These are phyloP conservation scores for Zonitis immaculata DNA, from an alignment of 2,888 invertebrate genomes.

Conservation along the genomic window DNA sequence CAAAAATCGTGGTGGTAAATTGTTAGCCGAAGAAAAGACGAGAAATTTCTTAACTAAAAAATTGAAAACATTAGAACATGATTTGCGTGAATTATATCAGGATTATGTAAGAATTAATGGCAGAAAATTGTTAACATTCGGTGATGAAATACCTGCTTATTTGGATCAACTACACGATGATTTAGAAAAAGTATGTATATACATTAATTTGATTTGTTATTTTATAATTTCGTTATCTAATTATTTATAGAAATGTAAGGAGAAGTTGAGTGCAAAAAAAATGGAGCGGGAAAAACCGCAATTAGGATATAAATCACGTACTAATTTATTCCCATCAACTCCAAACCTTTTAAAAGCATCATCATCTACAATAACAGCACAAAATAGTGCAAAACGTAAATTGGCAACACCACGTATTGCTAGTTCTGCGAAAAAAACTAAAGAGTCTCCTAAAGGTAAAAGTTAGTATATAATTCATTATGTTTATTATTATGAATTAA, in stretches of 20 bases:
- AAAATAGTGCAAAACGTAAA: too few species aligned
- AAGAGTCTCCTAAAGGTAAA: constrained; percentile 54
- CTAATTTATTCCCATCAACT: too few species aligned
- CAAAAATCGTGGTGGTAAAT: constrained; percentile 81
- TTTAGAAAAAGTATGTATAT: too few species aligned
- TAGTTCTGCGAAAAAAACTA: neutral
- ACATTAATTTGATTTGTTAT: too few species aligned
- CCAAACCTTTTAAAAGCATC: too few species aligned
- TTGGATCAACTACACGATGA: constrained; percentile 55
- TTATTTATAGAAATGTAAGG: too few species aligned
- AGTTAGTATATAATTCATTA: neutral
- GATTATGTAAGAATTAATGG: constrained; percentile 55
- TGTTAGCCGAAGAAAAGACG: constrained; percentile 81
- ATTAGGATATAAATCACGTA: too few species aligned
- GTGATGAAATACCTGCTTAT: constrained; percentile 57
- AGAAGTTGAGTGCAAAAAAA: too few species aligned
- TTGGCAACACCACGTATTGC: constrained; percentile 23
- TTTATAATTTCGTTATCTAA: too few species aligned
- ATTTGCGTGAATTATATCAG: constrained; percentile 52
- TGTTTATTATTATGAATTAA: neutral
- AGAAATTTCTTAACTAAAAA: constrained; percentile 69
- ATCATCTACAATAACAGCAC: too few species aligned
- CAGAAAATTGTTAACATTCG: constrained; percentile 58
- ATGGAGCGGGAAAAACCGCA: too few species aligned
- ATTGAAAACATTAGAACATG: constrained; percentile 69